Base-by-base conservation (phyloP, 2,113 vertebrate species). In the Elachura formosa region DNA sequence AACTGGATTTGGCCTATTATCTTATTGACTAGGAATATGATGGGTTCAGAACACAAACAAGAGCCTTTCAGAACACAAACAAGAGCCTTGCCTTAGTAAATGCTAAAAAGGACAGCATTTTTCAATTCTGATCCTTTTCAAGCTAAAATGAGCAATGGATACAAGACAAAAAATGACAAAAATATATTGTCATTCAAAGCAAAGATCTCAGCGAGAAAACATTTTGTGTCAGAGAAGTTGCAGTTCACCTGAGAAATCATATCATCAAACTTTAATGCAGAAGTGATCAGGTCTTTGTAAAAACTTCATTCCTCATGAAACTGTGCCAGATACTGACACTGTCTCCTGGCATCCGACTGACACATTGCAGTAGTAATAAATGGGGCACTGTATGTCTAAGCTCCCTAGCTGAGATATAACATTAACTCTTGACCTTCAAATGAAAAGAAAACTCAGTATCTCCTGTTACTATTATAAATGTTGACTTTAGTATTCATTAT, bases 381-480 rank as follows among this genome's bases (percentile, higher is more conserved):
- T 90, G 82, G 84, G 68, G 63, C 67, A 87, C 81, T 93, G 87
- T 93, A 5, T 85, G 78, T 83, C 82, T 96, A 51, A 95, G 79
- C 58, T 94, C 93, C 87, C 93, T 91, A 45, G 89, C 78, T 95
- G 93, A 93, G 91, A 83, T 90, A 76, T 48, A 84, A 77, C 87
- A 88, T 94, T 88, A 93, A 95, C 84, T 95, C 78, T 80, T 96
- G 94, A 97, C 96, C 96, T 77, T 90, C 78, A 91, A 93, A 96
- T 95, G 94, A 95, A 97, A 97, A 92, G 93, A 96, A 97, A 96
- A 95, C 91, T 90, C 55, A 59, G 71, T 87, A 95, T 97, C 93
- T 96, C 93, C 84, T 55, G 87, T 97, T 93, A 67, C 78, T 82
- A 95, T 82, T 96, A 94, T 87, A 94, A 96, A 94, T 96, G 94